Base-by-base conservation (phyloP, 2,113 vertebrate genomes). In the Dicrurus megarhynchus region DNA sequence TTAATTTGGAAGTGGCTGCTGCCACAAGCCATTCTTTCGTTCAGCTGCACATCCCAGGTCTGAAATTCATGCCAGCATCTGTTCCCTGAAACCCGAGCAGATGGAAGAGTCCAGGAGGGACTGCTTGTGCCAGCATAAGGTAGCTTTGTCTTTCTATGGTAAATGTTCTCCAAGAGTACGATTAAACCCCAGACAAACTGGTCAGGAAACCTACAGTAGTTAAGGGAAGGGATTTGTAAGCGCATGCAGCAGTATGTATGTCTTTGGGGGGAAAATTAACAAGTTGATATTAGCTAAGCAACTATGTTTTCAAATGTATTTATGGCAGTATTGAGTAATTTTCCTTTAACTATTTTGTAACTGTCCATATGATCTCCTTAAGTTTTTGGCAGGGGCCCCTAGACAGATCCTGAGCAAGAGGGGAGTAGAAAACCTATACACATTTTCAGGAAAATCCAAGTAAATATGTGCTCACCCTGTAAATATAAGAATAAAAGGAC, bases 11-110 rank as follows among this genome's bases (percentile, higher is more conserved):
- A 87, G 49, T 53, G 81, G 57, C 37, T 92, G 57, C 37, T 79
- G 35, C 57, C 87, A 94, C 69, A 49, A 95, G 49, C 37, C 49
- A 65, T 84, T 94, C 60, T 68, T 91, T 89, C 24, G 10, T 56
- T 96, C 88, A 92, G n/a, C 56, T 83, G 77, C 33, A 37, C 24
- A 92, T 57, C 73, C 27, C 68, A 56, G 89, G 68, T 68, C 84
- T 96, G 76, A 90, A 92, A 95, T 71, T 63, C 64, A 56, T 84
- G 35, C 64, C 67, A 56, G 86, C 94, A 92, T 82, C 96, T 96
- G 86, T 20, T 94, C 44, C 61, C 65, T 80, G 59, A 77, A 93
- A 91, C 87, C 81, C 57, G 73, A 96, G 87, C 95, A 97, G 94
- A 95, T 89, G 93, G 84, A 84, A 65, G 44, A 56, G 53, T 89